Base-by-base conservation (phyloP, 92 coral and sea anemone species). In the Bergia sp. region DNA sequence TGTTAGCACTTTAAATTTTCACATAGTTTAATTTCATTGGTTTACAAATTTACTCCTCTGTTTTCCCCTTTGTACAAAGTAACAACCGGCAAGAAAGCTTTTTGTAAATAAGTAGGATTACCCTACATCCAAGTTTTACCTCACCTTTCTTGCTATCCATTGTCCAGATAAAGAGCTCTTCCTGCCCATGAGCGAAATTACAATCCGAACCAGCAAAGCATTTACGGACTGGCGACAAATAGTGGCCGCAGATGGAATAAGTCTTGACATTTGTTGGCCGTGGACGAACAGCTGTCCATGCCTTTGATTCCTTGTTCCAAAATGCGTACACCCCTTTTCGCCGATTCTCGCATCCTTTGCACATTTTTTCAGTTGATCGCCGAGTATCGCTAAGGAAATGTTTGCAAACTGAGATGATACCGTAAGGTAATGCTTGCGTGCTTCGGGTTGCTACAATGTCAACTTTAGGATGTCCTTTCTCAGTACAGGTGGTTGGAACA, bases 131-230 rank as follows among this genome's bases (percentile, higher is more conserved):
- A 61, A 16, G 53, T 8, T 47, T 3, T 43, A 11, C 13, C 57
- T 16, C 44, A 77, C 81, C 81, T 77, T 45, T 77, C 81, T 20
- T 50, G 5, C 58, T 47, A 36, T 77, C 81, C 81, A 77, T 77
- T 5, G 81, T 77, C 81, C 81, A 77, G 37, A 77, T 45, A 77
- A 6, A 77, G 7, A 77, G 81, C 38, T 77, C 81, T 77, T 77
- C 81, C 36, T 77, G n/a, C 10, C 81, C 81, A 42, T 77, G 81
- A 42, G 81, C 57, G 53, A 77, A 77, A 6, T 41, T 42, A 77
- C 81, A 77, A 58, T 77, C 39, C 47, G 58, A 18, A 23, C 57
- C 81, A 20, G 29, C 15, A 77, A 43, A 9, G 44, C 78, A 74
- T 38, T 18, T 74, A 12, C 78, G 78, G 41, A 18, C 43, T 8